Conservation (phyloP, 2,888 invertebrate genomes). For the Bellardia bayeri region DNA sequence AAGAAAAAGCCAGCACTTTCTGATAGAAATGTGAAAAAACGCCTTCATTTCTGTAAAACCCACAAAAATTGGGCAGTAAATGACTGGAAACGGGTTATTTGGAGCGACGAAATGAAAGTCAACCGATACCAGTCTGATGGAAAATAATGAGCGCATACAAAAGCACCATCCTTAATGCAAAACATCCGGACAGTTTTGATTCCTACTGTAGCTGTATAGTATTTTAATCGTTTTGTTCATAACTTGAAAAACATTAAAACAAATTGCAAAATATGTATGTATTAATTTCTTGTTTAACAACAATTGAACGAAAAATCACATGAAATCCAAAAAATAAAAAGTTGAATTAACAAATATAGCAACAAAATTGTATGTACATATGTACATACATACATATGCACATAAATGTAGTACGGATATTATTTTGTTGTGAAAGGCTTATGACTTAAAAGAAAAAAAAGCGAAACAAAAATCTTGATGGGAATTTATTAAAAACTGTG, state of each 20-base stretch:
- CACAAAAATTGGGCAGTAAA: too few relatives aligned
- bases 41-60: too few relatives aligned
- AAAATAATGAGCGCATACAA: too few relatives aligned
- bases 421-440: conserved; percentile 28
- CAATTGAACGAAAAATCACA: conserved; percentile 4
- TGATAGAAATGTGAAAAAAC: too few relatives aligned
- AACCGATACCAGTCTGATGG: too few relatives aligned
- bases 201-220: too few relatives aligned
- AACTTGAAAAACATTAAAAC: background rate
- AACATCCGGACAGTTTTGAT: too few relatives aligned
- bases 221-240: conserved; percentile 12
- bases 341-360: background rate
- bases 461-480: conserved; percentile 4
- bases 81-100: too few relatives aligned
- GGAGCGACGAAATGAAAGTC: too few relatives aligned
- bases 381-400: background rate
- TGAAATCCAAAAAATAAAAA: background rate
- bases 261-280: background rate
- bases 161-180: too few relatives aligned
- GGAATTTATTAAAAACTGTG: conserved; percentile 26
- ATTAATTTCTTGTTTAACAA: conserved; percentile 27
- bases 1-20: too few relatives aligned
- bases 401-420: background rate
- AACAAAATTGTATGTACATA: background rate
- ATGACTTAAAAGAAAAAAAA: conserved; percentile 4